phyloP scores from a whole-genome alignment of 2,888 invertebrate species.

The Helicoverpa assulta region DNA sequence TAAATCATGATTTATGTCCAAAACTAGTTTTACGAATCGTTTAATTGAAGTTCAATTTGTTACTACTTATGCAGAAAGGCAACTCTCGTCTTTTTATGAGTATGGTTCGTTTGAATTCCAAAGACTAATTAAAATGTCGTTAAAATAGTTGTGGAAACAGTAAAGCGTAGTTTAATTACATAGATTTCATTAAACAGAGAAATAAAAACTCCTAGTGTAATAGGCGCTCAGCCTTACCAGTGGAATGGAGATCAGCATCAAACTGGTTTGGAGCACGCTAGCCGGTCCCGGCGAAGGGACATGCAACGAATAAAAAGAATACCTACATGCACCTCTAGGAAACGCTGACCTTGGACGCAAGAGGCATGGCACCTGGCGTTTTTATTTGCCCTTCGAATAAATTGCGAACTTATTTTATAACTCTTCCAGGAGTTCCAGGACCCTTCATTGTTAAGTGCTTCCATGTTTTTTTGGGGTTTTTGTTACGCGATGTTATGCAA shows the following conservation, averaged over 20 bases:
- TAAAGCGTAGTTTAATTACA: constrained; percentile 70
- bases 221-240: constrained; percentile 81
- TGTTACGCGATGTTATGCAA: constrained; percentile 72
- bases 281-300: constrained; percentile 83
- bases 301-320: constrained; percentile 89
- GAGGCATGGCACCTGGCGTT: constrained; percentile 89
- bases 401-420: constrained; percentile 85
- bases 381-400: constrained; percentile 87
- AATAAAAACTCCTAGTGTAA: constrained; percentile 80
- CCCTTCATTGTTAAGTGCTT: constrained; percentile 61
- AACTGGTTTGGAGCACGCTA: constrained; percentile 89
- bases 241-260: constrained; percentile 82
- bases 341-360: constrained; percentile 88
- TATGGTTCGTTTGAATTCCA: constrained; percentile 42
- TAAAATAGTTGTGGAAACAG: constrained; percentile 63
- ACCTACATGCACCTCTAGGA: constrained; percentile 90
- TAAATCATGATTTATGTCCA: neutral
- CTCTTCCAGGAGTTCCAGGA: constrained; percentile 74
- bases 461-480: constrained; percentile 55
- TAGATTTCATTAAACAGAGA: constrained; percentile 71
- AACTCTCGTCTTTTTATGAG: neutral
- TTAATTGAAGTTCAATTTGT: constrained; percentile 8
- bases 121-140: constrained; percentile 59
- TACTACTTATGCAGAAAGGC: constrained; percentile 23
- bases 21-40: constrained; percentile 1